Evolutionary conservation across 2,797 vertebrate species (phyloP), one percentile per base, ranked within the genome.

Genomic region (Bucorvus abyssinicus): DNA sequence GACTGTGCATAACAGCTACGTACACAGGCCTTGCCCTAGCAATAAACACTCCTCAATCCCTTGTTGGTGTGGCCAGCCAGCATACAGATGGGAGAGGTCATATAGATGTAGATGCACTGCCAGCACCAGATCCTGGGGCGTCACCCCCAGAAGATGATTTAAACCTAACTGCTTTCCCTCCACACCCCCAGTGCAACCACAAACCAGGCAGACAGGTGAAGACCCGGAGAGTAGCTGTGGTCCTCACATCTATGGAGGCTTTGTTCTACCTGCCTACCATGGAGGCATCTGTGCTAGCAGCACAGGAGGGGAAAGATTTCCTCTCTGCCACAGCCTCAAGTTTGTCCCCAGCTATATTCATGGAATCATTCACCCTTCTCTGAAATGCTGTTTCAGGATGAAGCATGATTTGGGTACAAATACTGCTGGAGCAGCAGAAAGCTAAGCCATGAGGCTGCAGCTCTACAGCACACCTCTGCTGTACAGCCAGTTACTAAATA

Each of bases 381-480:
- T 53, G 40, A 93, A 89, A 70, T 0, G 3, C 40, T 92, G 44
- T 40, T 79, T 70, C 49, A 70, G 55, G 67, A 84, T 13, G 49
- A 94, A 95, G 71, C n/a, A 36, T 1, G 9, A 73, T 56, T 76
- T 79, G 70, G 64, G 84, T 74, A 89, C 44, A 70, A 84, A 86
- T 52, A 67, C 49, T 60, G 64, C 64, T 63, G 14, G 57, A 85
- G 77, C 59, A 93, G 86, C 81, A 94, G 88, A 89, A 90, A 60
- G 75, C 77, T 23, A 56, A 82, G 59, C 55, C 26, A 13, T 40
- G 71, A 77, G 0, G 0, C 2, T 6, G 82, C 86, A 93, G 71
- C 68, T 92, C 96, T 85, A 81, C 95, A 92, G 81, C 20, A 56
- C n/a, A 60, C 71, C 91, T 71, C 16, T n/a, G 76, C 76, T 64